Conservation (phyloP, 2,888 invertebrate genomes). For the Cosmia trapezina region DNA sequence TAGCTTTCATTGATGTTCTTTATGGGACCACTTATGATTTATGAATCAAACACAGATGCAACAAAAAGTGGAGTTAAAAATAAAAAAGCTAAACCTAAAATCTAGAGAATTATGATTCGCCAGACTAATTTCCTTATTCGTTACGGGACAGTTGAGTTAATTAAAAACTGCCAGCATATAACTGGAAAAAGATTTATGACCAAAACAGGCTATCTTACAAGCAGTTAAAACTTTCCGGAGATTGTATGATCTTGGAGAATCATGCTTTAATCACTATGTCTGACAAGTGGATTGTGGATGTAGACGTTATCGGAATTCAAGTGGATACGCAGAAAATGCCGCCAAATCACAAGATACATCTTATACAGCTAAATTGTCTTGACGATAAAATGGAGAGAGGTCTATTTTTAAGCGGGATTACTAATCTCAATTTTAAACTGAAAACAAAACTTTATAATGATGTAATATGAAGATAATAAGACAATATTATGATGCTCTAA, state of each 20-base stretch:
- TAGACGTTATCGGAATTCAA: constrained; percentile 17
- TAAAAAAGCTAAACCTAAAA: not conserved
- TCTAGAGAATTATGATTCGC: not conserved
- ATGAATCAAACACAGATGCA: not conserved
- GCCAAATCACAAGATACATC: constrained; percentile 18
- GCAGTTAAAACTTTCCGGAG: constrained; percentile 4
- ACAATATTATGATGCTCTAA: constrained; percentile 45
- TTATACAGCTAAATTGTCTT: not conserved
- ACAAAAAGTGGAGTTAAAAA: not conserved
- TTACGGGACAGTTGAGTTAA: constrained; percentile 39
- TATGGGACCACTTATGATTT: not conserved
- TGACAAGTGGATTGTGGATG: constrained; percentile 13
- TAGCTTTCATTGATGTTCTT: constrained; percentile 6
- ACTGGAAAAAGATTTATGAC: constrained; percentile 44
- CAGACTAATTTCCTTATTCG: constrained; percentile 37
- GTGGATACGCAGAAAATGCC: constrained; percentile 11
- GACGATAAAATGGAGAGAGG: not conserved
- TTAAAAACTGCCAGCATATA: constrained; percentile 43
- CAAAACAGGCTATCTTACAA: constrained; percentile 17
- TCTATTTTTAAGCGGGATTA: constrained; percentile 8
- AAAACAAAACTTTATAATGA: constrained; percentile 21
- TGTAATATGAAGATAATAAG: constrained; percentile 33
- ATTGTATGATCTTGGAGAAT: constrained; percentile 15
- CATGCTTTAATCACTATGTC: constrained; percentile 28
- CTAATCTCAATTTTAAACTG: constrained; percentile 11